phyloP scores from a whole-genome alignment of 1,140 invertebrate genomes.

The Arctopsyche grandis region DNA sequence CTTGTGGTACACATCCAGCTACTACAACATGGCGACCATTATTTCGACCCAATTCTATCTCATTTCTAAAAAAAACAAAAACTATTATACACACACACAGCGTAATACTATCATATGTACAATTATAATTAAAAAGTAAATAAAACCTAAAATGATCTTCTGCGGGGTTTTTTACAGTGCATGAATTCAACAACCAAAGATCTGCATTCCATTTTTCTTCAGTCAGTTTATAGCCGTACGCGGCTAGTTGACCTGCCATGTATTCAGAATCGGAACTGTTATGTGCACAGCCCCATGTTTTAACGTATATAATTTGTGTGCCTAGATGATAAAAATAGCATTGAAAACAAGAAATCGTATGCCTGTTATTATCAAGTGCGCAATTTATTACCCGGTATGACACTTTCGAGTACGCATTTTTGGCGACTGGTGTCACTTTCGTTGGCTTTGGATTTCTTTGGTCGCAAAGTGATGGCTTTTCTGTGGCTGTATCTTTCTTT shows the following conservation, averaged over 20 bases:
- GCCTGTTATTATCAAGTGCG: too few species aligned
- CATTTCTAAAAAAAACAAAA: conserved; percentile 73
- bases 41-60: conserved; percentile 82
- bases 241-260: conserved; percentile 93
- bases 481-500: conserved; percentile 77
- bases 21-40: conserved; percentile 89
- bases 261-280: conserved; percentile 97
- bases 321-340: conserved; percentile 62
- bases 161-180: conserved; percentile 96
- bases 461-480: conserved; percentile 73
- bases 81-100: neutral
- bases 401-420: conserved; percentile 67
- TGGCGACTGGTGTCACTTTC: conserved; percentile 58
- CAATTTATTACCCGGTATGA: conserved; percentile 77
- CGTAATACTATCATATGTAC: neutral
- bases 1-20: conserved; percentile 97
- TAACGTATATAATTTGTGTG: conserved; percentile 91
- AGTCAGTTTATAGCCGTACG: conserved; percentile 88
- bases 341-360: neutral
- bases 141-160: conserved; percentile 91
- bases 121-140: neutral
- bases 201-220: conserved; percentile 86
- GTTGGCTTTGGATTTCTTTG: conserved; percentile 62
- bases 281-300: conserved; percentile 98
- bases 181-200: conserved; percentile 96